Evolutionary conservation across 1,140 invertebrate species (phyloP).

Genomic region (Dendrolimus kikuchii): DNA sequence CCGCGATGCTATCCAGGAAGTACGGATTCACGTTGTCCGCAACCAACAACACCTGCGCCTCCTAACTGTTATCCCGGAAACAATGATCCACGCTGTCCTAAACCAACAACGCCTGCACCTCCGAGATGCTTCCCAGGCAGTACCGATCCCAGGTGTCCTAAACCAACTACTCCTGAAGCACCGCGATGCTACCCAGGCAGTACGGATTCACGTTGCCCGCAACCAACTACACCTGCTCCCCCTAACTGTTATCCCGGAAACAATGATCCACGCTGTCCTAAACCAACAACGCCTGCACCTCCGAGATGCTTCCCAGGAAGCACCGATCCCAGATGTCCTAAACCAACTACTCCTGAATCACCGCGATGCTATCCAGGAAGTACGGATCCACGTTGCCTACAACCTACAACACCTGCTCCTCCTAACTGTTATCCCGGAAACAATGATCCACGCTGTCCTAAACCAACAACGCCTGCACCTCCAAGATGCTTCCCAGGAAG

Average conservation of each 20-base stretch:
- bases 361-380: too few relatives aligned
- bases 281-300: conserved; percentile 27
- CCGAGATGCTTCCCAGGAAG: conserved; percentile 58
- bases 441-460: too few relatives aligned
- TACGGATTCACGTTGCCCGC: conserved; percentile 56
- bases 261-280: conserved; percentile 48
- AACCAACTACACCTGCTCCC: conserved; percentile 23
- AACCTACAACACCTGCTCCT: too few relatives aligned
- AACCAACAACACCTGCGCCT: conserved; percentile 15
- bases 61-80: conserved; percentile 21
- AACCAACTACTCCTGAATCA: too few relatives aligned
- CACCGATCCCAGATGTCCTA: conserved; percentile 54
- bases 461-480: too few relatives aligned
- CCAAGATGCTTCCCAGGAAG: too few relatives aligned
- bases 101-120: conserved; percentile 28
- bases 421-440: too few relatives aligned
- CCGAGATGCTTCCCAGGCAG: conserved; percentile 45
- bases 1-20: conserved; percentile 50
- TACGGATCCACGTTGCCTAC: too few relatives aligned
- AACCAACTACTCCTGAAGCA: conserved; percentile 23
- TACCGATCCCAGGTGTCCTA: conserved; percentile 56
- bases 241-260: conserved; percentile 58
- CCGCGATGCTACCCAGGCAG: conserved; percentile 44
- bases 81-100: conserved; percentile 9
- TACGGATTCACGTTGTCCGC: conserved; percentile 53